Base-by-base conservation (phyloP, 2,888 invertebrate genomes). In the Tridacna gigas region DNA sequence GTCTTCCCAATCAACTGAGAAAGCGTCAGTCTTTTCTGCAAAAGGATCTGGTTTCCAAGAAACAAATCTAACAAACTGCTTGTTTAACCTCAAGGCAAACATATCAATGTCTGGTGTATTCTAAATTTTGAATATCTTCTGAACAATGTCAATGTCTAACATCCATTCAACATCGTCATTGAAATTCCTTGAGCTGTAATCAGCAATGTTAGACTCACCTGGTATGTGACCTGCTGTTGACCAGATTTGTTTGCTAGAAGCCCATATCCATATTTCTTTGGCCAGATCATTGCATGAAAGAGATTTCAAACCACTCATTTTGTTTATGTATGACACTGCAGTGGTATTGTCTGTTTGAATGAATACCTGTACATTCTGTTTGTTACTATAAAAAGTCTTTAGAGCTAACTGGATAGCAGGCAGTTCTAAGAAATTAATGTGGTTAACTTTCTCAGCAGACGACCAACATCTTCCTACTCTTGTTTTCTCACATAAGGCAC, bases 11-110 rank as follows among this genome's bases (percentile, higher is more conserved):
- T 28, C 18, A 4, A 45, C 22, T 4, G 37, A n/a, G 61, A 75
- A 75, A 12, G 75, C 75, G 61, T 75, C 63, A 15, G 61, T 28
- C 4, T 22, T 20, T 25, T 15, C 18, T n/a, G n/a, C n/a, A n/a
- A n/a, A n/a, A n/a, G n/a, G n/a, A n/a, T n/a, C n/a, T n/a, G n/a
- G n/a, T n/a, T n/a, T n/a, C n/a, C n/a, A n/a, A n/a, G n/a, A n/a
- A n/a, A n/a, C n/a, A n/a, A n/a, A n/a, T n/a, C n/a, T n/a, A n/a
- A n/a, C n/a, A n/a, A n/a, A n/a, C n/a, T n/a, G n/a, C n/a, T n/a
- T n/a, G n/a, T n/a, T n/a, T n/a, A n/a, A n/a, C n/a, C n/a, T n/a
- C n/a, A n/a, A n/a, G n/a, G n/a, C n/a, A n/a, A n/a, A n/a, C n/a
- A n/a, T n/a, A n/a, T n/a, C n/a, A n/a, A n/a, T n/a, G n/a, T n/a